Percentiles rank a stretch among this genome's conserved stretches.
Evolutionary conservation across 1,140 invertebrate genomes (phyloP).

Genomic region (Macrobrachium nipponense): DNA sequence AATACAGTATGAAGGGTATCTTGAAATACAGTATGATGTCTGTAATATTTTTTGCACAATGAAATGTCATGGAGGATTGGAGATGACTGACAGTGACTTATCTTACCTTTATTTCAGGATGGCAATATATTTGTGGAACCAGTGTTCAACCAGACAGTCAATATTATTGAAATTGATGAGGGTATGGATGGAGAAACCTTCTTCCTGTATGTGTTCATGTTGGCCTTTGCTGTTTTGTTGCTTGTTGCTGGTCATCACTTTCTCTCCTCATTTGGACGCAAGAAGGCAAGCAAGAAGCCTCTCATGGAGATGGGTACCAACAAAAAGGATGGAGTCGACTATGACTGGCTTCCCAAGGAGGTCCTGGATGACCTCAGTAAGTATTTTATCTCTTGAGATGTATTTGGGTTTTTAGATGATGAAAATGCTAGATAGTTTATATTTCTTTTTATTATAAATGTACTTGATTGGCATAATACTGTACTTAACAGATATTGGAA

Average conservation of each 20-base stretch:
- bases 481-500: too few relatives aligned
- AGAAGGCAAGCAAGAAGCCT: constrained; percentile 72
- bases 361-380: constrained; percentile 72
- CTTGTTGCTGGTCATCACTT: constrained; percentile 92
- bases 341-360: constrained; percentile 96
- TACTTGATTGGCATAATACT: too few relatives aligned
- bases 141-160: constrained; percentile 98
- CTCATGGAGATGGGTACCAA: constrained; percentile 81
- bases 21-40: too few relatives aligned
- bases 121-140: constrained; percentile 84
- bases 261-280: constrained; percentile 79
- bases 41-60: background rate
- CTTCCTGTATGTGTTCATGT: constrained; percentile 95
- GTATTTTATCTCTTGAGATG: background rate
- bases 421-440: background rate
- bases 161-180: constrained; percentile 95
- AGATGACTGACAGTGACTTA: background rate
- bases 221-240: constrained; percentile 86
- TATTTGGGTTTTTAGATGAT: background rate
- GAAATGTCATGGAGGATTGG: background rate
- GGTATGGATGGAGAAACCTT: constrained; percentile 98
- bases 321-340: constrained; percentile 90
- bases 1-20: too few relatives aligned
- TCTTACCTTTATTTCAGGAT: constrained; percentile 71
- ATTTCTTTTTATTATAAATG: too few relatives aligned